These are phyloP conservation scores for Bradypodion pumilum DNA, from an alignment of 2,797 vertebrate species.

Conservation along the genomic window DNA sequence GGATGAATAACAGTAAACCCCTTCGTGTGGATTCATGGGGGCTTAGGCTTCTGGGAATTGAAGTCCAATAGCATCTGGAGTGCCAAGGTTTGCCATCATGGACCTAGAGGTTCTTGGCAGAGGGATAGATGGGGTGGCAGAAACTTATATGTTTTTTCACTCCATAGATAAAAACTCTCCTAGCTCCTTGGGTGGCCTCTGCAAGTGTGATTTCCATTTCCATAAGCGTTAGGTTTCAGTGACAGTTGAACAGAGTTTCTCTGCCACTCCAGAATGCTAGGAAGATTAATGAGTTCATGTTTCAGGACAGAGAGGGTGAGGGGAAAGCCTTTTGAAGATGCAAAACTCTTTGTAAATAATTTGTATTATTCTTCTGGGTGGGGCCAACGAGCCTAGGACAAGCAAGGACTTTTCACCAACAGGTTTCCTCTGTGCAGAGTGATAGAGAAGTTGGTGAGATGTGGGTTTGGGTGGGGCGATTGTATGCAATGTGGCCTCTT, in stretches of 20 bases:
- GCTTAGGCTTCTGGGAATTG: too few relatives aligned
- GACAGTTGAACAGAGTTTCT: constrained; percentile 41
- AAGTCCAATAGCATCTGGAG: too few relatives aligned
- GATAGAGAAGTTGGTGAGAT: not conserved
- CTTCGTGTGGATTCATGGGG: too few relatives aligned
- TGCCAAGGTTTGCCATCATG: too few relatives aligned
- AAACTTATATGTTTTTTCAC: not conserved
- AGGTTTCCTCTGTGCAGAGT: too few relatives aligned
- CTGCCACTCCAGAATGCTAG: constrained; percentile 38
- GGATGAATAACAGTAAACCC: too few relatives aligned
- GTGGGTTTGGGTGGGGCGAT: not conserved
- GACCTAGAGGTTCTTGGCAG: not conserved
- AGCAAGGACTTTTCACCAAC: not conserved
- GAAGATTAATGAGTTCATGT: constrained; percentile 52
- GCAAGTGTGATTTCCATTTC: not conserved
- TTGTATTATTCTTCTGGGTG: constrained; percentile 26
- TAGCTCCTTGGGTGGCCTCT: constrained; percentile 1
- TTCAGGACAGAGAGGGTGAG: not conserved
- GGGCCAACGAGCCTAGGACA: constrained; percentile 6
- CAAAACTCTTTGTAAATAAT: constrained; percentile 42
- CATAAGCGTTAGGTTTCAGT: constrained; percentile 56
- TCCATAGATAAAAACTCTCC: not conserved
- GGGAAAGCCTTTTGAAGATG: constrained; percentile 55
- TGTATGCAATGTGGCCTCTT: not conserved
- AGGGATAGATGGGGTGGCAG: too few relatives aligned